These are phyloP conservation scores for Etheostoma perlongum DNA, from an alignment of 2,797 vertebrate species.

Conservation along the genomic window DNA sequence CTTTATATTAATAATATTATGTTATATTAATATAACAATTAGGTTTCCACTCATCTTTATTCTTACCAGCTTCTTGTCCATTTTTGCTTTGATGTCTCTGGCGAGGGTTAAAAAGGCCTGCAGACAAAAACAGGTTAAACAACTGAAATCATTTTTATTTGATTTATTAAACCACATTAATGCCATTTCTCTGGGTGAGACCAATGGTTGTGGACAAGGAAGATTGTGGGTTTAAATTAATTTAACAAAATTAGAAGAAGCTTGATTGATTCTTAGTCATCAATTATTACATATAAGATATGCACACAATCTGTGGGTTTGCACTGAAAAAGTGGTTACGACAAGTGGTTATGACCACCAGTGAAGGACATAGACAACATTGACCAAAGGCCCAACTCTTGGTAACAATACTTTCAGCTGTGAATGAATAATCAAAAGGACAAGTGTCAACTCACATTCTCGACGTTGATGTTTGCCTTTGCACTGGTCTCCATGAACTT, in stretches of 20 bases:
- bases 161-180: slow-evolving; percentile 10
- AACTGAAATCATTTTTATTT: background rate
- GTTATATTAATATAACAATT: background rate
- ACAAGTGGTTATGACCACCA: too few species aligned
- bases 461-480: slow-evolving; percentile 98
- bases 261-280: background rate
- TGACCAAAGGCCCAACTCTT: background rate
- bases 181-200: background rate
- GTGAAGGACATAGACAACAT: background rate
- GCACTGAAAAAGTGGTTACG: background rate
- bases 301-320: background rate
- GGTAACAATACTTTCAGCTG: background rate
- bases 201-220: background rate
- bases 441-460: slow-evolving; percentile 89
- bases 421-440: background rate
- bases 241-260: background rate
- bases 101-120: slow-evolving; percentile 97
- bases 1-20: background rate
- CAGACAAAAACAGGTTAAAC: slow-evolving; percentile 41
- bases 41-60: background rate
- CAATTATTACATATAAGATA: background rate
- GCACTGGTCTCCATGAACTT: slow-evolving; percentile 99
- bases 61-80: slow-evolving; percentile 99
- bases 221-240: background rate
- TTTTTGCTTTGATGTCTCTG: slow-evolving; percentile 99